These are phyloP conservation scores for Pentalonia nigronervosa DNA, from an alignment of 1,140 invertebrate species.

Conservation along the genomic window DNA sequence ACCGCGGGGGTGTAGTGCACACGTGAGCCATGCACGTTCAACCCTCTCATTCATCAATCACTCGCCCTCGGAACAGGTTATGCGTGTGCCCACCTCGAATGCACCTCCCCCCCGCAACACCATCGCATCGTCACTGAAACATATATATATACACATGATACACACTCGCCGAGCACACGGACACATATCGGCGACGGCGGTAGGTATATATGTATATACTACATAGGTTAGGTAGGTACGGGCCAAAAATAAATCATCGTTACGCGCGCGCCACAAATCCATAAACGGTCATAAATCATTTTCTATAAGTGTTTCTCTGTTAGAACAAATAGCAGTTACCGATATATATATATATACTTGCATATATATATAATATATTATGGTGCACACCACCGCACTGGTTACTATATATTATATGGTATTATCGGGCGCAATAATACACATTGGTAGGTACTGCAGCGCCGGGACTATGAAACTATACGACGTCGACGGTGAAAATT, in stretches of 20 bases:
- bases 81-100: neutral
- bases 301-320: neutral
- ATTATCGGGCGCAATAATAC: neutral
- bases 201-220: neutral
- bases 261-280: neutral
- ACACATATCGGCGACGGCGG: neutral
- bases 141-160: neutral
- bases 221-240: neutral
- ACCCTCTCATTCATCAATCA: slow-evolving; percentile 43
- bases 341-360: neutral
- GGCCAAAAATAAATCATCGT: slow-evolving; percentile 47
- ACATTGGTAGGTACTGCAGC: neutral
- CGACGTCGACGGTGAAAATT: neutral
- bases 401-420: neutral
- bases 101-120: too few species aligned
- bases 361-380: neutral
- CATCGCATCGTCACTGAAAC: neutral
- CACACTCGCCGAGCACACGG: neutral
- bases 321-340: slow-evolving; percentile 15
- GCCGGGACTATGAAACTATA: neutral
- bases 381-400: neutral
- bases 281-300: slow-evolving; percentile 48
- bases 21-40: neutral
- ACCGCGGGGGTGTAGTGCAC: neutral
- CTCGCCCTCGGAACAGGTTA: neutral